Conservation (phyloP, 2,113 vertebrate genomes). For the Erinaceus europaeus region DNA sequence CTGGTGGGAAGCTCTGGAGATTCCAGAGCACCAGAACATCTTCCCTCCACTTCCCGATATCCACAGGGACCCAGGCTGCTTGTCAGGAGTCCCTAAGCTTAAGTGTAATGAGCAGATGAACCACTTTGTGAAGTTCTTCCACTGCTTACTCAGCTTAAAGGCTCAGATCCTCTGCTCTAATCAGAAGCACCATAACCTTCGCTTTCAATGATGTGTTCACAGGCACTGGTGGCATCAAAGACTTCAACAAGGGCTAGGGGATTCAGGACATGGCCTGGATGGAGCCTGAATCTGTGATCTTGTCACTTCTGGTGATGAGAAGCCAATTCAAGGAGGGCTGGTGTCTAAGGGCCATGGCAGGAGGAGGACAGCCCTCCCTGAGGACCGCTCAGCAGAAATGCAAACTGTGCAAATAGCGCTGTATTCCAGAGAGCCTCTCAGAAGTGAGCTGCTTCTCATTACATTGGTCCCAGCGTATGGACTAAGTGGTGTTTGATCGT, state of each 20-base stretch:
- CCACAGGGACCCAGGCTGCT: neutral
- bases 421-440: neutral
- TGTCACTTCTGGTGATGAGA: neutral
- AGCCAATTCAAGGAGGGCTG: neutral
- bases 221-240: neutral
- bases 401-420: neutral
- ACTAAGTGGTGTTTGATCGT: neutral
- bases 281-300: neutral
- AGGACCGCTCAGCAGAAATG: neutral
- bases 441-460: neutral
- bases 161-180: neutral
- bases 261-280: accelerated
- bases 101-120: neutral
- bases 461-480: accelerated
- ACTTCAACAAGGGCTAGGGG: neutral
- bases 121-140: neutral
- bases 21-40: neutral
- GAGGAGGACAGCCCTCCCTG: accelerated
- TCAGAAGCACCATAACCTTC: neutral
- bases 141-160: neutral
- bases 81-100: neutral
- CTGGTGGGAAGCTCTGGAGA: no score
- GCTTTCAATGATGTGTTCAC: neutral
- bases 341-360: neutral
- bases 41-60: neutral